Evolutionary conservation across 1,140 invertebrate genomes (phyloP).

Genomic region (Cotesia chilonis): DNA sequence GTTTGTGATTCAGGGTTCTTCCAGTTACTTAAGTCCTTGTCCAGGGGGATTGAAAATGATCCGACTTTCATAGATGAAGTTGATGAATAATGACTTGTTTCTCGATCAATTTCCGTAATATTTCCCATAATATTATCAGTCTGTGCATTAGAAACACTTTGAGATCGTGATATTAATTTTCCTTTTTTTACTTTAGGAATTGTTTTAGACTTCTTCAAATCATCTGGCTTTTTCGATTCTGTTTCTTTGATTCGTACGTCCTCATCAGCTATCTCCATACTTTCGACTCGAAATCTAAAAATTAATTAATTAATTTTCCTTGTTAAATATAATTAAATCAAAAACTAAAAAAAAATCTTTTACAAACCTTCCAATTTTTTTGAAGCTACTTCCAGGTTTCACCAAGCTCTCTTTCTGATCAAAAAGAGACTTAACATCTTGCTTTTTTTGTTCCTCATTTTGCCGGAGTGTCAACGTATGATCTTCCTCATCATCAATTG

Average conservation of each 20-base stretch:
- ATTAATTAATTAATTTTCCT: background rate
- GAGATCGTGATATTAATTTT: conserved; percentile 52
- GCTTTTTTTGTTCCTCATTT: conserved; percentile 59
- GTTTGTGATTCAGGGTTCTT: too few species aligned
- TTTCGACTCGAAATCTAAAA: conserved; percentile 60
- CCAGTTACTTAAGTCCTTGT: too few species aligned
- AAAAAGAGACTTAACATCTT: conserved; percentile 60
- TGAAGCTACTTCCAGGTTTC: conserved; percentile 53
- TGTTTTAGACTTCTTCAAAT: conserved; percentile 25
- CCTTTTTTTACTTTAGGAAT: conserved; percentile 20
- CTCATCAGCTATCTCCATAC: conserved; percentile 59
- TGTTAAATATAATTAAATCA: background rate
- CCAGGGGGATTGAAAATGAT: too few species aligned
- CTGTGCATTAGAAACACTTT: conserved; percentile 59
- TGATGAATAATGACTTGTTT: too few species aligned
- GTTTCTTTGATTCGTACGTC: conserved; percentile 61
- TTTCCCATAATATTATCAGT: background rate
- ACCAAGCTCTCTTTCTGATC: conserved; percentile 52
- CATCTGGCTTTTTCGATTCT: conserved; percentile 20
- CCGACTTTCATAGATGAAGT: too few species aligned
- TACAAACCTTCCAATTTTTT: conserved; percentile 61
- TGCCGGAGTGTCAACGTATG: conserved; percentile 61
- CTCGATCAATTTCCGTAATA: too few species aligned
- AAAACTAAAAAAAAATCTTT: conserved; percentile 20
- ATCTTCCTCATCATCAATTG: conserved; percentile 61